Base-by-base conservation (phyloP, 30 jellyfish, hydroid and myxozoan genomes). In the Aurelia aurita region DNA sequence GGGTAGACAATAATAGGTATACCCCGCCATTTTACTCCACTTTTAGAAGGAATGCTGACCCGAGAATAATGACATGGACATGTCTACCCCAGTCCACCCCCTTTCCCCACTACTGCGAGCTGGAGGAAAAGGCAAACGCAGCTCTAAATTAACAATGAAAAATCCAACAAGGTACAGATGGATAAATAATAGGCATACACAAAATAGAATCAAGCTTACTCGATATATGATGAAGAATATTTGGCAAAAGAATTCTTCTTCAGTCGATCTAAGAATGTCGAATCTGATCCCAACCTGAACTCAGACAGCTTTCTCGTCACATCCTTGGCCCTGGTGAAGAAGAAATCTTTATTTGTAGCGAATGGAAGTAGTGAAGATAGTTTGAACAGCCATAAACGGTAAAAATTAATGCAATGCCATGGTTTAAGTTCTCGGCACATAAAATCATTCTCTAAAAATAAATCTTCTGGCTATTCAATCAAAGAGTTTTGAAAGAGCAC, bases 201-300 rank as follows among this genome's bases (percentile, higher is more conserved):
- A 28, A 3, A 25, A 54, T 6, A n/a, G 14, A 12, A 31, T 8
- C 20, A 55, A 1, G 55, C 95, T 63, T 73, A 93, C 98, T 61
- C 86, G 55, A 93, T 93, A 39, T 93, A 93, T 3, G 94, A 32
- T 18, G 90, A 66, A 22, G 81, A 53, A 58, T 93, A 93, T 39
- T 88, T 93, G 21, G 87, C 58, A 78, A 93, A 93, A 58, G 87
- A 86, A 28, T 96, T 95, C 58, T 87, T 93, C 62, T 87, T 79
- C 23, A 93, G 35, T 12, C 98, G 92, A 62, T 93, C 98, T 29
- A 93, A 85, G 68, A 93, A 93, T 45, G 97, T 87, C 21, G 98
- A 93, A 73, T 93, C 98, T 27, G 98, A 93, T 11, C 98, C 98
- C 15, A 93, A 87, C 27, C 95, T 59, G 60, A 93, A 89, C 22